Conservation (phyloP, 2,797 vertebrate species). For the Myiotriccus ornatus region DNA sequence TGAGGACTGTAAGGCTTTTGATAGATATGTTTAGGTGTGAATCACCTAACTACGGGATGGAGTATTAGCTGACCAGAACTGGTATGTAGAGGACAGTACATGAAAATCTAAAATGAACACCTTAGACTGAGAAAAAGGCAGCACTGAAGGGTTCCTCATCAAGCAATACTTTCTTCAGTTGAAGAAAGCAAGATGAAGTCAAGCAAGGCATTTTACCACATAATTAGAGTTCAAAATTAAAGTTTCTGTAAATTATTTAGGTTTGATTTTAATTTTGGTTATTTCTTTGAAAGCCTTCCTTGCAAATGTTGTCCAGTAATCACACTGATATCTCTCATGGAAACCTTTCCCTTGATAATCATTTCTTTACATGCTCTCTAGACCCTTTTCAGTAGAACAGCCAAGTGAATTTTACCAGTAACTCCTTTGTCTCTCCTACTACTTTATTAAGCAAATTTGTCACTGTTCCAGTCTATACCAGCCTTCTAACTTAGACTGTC, state of each 20-base stretch:
- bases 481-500: background rate
- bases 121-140: background rate
- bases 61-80: background rate
- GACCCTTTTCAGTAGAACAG: background rate
- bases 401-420: background rate
- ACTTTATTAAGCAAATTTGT: background rate
- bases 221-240: background rate
- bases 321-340: background rate
- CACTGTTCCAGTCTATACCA: background rate
- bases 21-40: background rate
- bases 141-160: background rate
- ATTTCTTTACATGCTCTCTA: background rate
- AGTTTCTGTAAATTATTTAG: background rate
- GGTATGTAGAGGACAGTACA: background rate
- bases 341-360: background rate
- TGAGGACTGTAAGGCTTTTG: background rate
- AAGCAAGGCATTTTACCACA: background rate
- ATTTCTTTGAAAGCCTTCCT: background rate
- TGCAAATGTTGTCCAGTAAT: accelerated
- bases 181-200: background rate
- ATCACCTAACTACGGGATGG: background rate
- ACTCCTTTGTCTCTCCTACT: background rate
- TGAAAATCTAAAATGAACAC: background rate
- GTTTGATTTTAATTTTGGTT: background rate
- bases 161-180: background rate